phyloP scores from a whole-genome alignment of 2,797 vertebrate species.

The Paguma larvata region DNA sequence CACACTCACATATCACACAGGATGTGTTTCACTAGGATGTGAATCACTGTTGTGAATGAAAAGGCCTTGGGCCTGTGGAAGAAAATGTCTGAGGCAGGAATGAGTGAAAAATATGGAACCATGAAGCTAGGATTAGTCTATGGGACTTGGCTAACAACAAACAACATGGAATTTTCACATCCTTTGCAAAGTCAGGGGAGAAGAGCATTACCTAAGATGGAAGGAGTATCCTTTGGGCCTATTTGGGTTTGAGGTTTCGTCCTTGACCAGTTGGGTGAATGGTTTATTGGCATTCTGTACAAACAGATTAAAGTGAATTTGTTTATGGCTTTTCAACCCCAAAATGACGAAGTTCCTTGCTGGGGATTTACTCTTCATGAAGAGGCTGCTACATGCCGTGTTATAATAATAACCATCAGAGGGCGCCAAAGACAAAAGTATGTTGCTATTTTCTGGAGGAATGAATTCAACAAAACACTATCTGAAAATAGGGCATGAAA shows the following conservation, averaged over 20 bases:
- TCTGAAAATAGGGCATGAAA: slow-evolving; percentile 52
- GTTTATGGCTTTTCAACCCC: background rate
- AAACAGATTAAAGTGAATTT: slow-evolving; percentile 24
- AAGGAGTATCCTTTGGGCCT: background rate
- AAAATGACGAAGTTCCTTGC: background rate
- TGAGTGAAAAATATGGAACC: background rate
- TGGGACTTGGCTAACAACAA: background rate
- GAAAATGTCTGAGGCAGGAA: background rate
- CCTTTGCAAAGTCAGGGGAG: background rate
- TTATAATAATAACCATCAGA: slow-evolving; percentile 74
- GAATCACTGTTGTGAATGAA: background rate
- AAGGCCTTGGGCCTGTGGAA: background rate
- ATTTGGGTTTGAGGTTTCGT: background rate
- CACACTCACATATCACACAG: background rate
- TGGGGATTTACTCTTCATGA: background rate
- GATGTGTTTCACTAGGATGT: background rate
- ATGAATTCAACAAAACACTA: background rate
- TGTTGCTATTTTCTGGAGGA: background rate
- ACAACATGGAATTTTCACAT: background rate
- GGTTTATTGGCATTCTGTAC: slow-evolving; percentile 30
- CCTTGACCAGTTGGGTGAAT: background rate
- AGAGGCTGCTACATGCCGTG: background rate
- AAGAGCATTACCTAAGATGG: background rate
- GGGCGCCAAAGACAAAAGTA: slow-evolving; percentile 83
- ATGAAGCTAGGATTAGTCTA: background rate